These are phyloP conservation scores for Megalops cyprinoides DNA, from an alignment of 2,797 vertebrate genomes.

Conservation along the genomic window DNA sequence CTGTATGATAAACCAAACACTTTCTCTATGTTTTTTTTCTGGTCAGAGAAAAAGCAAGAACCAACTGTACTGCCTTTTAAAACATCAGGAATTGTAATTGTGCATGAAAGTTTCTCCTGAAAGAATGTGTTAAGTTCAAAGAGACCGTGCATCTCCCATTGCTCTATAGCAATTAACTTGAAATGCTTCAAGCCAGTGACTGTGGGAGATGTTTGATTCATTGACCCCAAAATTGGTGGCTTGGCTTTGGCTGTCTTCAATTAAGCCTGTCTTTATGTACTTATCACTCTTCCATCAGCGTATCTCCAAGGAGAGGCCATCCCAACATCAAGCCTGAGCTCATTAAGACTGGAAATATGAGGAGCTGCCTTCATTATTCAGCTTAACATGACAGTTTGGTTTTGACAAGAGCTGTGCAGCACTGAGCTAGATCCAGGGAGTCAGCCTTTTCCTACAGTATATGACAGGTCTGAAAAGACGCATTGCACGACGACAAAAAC, in stretches of 20 bases:
- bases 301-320: background rate
- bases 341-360: background rate
- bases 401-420: background rate
- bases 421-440: background rate
- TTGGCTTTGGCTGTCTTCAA: background rate
- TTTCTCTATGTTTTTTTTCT: background rate
- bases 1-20: background rate
- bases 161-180: constrained; percentile 1
- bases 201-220: background rate
- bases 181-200: constrained; percentile 7
- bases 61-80: background rate
- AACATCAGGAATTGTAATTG: background rate
- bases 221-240: constrained; percentile 1
- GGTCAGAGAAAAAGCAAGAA: background rate
- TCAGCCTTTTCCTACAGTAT: background rate
- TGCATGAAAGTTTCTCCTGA: background rate
- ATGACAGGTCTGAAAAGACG: background rate
- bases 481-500: background rate
- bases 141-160: background rate
- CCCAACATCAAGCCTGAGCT: background rate
- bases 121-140: constrained; percentile 14
- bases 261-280: background rate
- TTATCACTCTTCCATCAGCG: background rate
- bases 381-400: background rate
- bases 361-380: background rate